A percentile compares a stretch with the other conserved stretches of the same genome.
phyloP scores from a whole-genome alignment of 2,113 vertebrate genomes.

The Hassar affinis region DNA sequence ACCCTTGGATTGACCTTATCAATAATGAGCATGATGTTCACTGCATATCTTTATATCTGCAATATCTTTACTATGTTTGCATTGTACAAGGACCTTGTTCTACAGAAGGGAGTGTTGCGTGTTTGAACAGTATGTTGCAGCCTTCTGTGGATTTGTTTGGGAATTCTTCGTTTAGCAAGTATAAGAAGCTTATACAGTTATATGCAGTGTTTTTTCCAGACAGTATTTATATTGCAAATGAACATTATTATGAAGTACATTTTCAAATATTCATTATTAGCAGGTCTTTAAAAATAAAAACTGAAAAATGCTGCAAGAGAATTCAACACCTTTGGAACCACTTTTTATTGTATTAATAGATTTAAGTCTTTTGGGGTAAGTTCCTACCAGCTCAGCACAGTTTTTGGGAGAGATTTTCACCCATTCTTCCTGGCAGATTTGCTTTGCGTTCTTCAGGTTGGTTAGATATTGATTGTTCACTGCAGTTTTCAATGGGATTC shows the following conservation, averaged over 20 bases:
- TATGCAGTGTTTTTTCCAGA: background rate
- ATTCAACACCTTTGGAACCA: background rate
- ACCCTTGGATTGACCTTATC: background rate
- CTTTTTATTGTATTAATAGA: background rate
- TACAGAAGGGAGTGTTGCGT: background rate
- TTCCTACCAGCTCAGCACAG: background rate
- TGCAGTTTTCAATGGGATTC: background rate
- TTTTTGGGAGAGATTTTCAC: background rate
- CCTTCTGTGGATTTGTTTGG: background rate
- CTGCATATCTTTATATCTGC: conserved; percentile 33
- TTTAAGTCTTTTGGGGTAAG: background rate
- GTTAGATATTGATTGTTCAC: background rate
- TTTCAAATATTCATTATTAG: background rate
- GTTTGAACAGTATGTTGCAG: background rate
- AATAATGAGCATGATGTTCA: background rate
- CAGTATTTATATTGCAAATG: background rate
- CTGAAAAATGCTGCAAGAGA: background rate
- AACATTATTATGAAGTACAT: background rate
- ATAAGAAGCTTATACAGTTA: background rate
- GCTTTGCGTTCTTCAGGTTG: background rate
- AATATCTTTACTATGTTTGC: no score
- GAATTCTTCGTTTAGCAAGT: background rate
- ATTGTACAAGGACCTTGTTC: conserved; percentile 33
- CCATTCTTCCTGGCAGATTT: background rate
- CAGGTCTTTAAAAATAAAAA: background rate